Percentiles rank a stretch among this genome's conserved stretches.
phyloP scores from a whole-genome alignment of 2,888 invertebrate species.

The Dastarcus helophoroides region DNA sequence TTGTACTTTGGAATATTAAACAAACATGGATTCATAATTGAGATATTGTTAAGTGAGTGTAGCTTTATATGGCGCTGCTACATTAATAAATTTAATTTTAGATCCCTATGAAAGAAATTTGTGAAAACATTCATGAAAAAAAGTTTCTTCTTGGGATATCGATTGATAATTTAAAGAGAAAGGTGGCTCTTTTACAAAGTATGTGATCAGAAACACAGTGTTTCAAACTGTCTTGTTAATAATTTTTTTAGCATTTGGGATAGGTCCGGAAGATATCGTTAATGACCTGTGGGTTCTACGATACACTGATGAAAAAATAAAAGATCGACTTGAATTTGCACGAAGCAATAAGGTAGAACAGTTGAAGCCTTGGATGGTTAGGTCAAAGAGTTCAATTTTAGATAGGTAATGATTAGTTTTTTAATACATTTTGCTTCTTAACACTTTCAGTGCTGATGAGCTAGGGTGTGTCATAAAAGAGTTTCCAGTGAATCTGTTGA shows the following conservation, averaged over 20 bases:
- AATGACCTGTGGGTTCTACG: slow-evolving; percentile 38
- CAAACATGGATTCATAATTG: slow-evolving; percentile 4
- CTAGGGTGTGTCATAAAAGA: not conserved
- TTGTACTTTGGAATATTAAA: slow-evolving; percentile 15
- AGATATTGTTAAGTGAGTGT: slow-evolving; percentile 3
- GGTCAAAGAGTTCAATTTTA: slow-evolving; percentile 29
- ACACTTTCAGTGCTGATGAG: not conserved
- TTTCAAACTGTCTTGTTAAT: not conserved
- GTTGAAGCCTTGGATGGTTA: slow-evolving; percentile 41
- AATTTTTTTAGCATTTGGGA: slow-evolving; percentile 27
- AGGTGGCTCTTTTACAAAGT: too few relatives aligned
- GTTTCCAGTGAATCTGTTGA: too few relatives aligned
- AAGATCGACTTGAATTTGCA: slow-evolving; percentile 27
- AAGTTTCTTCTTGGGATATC: too few relatives aligned
- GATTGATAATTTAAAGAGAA: too few relatives aligned
- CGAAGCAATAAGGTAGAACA: slow-evolving; percentile 27
- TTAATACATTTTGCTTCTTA: slow-evolving; percentile 1
- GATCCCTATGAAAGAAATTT: slow-evolving; percentile 1
- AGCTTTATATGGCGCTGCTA: slow-evolving; percentile 5
- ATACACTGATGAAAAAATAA: slow-evolving; percentile 28
- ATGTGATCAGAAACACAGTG: not conserved
- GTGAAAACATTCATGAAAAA: not conserved
- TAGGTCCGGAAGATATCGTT: slow-evolving; percentile 29
- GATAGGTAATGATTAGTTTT: slow-evolving; percentile 26
- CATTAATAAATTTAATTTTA: too few relatives aligned